A percentile compares a stretch with the other conserved stretches of the same genome.
Evolutionary conservation across 2,888 invertebrate species (phyloP).

Genomic region (Sminthurides aquaticus): DNA sequence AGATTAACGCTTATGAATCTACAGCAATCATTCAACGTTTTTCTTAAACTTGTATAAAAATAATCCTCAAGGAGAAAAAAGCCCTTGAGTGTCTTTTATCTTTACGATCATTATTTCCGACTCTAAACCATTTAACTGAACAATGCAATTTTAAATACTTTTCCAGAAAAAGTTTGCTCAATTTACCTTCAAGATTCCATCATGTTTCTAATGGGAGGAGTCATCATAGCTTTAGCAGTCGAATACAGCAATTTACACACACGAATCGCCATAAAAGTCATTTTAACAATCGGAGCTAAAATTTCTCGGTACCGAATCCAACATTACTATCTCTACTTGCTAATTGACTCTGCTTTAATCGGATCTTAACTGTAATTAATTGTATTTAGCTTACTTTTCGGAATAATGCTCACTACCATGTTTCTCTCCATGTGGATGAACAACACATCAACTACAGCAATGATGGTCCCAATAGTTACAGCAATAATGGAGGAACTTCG

Average conservation of each 20-base stretch:
- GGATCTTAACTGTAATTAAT: conserved; percentile 1
- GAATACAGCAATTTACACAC: conserved; percentile 52
- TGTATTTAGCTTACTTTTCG: conserved; percentile 63
- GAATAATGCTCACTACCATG: conserved; percentile 76
- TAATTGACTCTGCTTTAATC: background rate
- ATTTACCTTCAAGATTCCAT: conserved; percentile 39
- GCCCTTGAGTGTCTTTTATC: too few relatives aligned
- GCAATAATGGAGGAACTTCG: conserved; percentile 36
- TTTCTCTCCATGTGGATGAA: conserved; percentile 95
- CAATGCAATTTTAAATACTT: background rate
- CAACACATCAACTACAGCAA: conserved; percentile 53
- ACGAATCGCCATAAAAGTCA: conserved; percentile 50
- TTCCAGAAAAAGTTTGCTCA: conserved; percentile 33
- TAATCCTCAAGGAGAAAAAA: background rate
- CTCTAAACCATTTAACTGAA: too few relatives aligned
- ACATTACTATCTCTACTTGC: background rate
- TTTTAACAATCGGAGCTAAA: conserved; percentile 43
- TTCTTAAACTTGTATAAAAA: background rate
- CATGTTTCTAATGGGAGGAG: conserved; percentile 46
- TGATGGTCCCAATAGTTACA: conserved; percentile 39
- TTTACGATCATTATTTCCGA: too few relatives aligned
- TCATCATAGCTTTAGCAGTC: conserved; percentile 51
- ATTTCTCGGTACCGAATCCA: conserved; percentile 33
- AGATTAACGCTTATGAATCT: too few relatives aligned
- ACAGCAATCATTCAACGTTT: too few relatives aligned